Evolutionary conservation across 2,113 vertebrate species (phyloP).

Genomic region (Psittacus erithacus): DNA sequence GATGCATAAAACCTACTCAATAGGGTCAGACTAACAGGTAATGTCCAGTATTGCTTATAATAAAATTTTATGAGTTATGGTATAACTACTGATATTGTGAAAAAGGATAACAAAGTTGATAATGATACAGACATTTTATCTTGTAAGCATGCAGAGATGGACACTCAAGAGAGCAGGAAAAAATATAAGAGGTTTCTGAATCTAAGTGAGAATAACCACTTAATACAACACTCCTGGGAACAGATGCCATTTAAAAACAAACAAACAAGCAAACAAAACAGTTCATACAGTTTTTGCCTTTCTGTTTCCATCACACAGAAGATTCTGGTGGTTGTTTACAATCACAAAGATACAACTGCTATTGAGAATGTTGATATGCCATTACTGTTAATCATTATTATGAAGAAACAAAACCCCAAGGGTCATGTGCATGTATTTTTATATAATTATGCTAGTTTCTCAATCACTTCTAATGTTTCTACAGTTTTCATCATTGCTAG

Average conservation of each 20-base stretch:
- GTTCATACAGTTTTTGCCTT: neutral
- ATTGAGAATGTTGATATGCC: neutral
- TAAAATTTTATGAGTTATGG: neutral
- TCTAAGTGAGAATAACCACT: neutral
- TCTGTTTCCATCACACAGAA: neutral
- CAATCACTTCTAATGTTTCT: neutral
- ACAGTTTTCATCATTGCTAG: neutral
- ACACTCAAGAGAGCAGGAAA: neutral
- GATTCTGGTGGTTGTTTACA: neutral
- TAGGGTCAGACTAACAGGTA: neutral
- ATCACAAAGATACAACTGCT: neutral
- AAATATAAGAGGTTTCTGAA: neutral
- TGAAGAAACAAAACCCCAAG: neutral
- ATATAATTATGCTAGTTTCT: neutral
- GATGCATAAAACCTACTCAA: neutral
- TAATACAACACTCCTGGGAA: neutral
- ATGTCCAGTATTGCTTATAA: neutral
- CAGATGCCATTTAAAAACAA: neutral
- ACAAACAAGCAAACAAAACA: neutral
- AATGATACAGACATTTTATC: neutral
- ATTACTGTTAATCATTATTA: neutral
- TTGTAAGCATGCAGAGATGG: neutral
- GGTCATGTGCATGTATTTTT: neutral
- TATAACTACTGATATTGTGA: neutral
- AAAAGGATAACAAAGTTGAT: neutral